Conservation (phyloP, 2,797 vertebrate genomes). For the Bradypus variegatus region DNA sequence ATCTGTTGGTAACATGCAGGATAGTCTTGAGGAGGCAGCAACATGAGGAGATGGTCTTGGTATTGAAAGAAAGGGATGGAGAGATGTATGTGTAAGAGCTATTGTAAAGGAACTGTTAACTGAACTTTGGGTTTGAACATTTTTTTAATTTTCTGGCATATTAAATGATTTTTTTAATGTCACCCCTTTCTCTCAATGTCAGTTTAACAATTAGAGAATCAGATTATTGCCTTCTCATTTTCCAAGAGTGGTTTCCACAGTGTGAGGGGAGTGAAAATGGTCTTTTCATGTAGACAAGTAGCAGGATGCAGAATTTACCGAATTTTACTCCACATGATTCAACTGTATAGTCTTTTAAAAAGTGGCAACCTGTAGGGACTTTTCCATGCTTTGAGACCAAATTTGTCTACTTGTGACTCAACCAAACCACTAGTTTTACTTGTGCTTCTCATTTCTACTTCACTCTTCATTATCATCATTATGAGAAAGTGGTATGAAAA, state of each 20-base stretch:
- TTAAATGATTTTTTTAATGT: neutral
- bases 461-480: neutral
- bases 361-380: neutral
- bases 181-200: neutral
- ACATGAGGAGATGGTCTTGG: neutral
- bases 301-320: neutral
- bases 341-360: neutral
- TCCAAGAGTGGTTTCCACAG: constrained; percentile 4
- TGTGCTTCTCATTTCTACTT: neutral
- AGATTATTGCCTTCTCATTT: constrained; percentile 25
- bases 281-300: neutral
- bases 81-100: neutral
- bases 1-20: neutral
- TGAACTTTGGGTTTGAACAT: neutral
- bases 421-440: neutral
- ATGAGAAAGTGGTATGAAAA: constrained; percentile 10
- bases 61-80: neutral
- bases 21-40: neutral
- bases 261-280: neutral
- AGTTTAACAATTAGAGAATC: constrained; percentile 33
- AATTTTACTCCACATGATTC: neutral
- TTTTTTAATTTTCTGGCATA: neutral
- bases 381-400: neutral
- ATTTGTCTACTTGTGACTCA: neutral
- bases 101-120: neutral